Conservation (phyloP, 2,113 vertebrate species). For the Tonatia bakeri region DNA sequence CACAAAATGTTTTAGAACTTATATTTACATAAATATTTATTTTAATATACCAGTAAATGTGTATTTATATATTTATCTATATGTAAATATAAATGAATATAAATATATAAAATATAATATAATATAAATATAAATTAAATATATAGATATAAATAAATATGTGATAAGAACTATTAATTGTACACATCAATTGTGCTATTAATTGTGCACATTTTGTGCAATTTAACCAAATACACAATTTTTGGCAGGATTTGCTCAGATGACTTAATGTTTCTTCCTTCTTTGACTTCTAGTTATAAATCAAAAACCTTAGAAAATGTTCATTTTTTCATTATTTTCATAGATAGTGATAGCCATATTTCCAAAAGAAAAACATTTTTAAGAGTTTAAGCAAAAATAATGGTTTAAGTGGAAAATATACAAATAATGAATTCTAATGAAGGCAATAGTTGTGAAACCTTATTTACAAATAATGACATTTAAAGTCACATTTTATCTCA, state of each 20-base stretch:
- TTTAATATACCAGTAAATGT: too few species aligned
- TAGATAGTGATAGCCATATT: background rate
- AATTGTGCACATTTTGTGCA: background rate
- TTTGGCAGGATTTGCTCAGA: background rate
- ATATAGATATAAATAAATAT: background rate
- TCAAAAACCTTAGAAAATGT: background rate
- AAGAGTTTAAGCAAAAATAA: conserved; percentile 61
- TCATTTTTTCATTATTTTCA: conserved; percentile 27
- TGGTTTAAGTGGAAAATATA: background rate
- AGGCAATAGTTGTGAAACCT: conserved; percentile 48
- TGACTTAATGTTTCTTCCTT: background rate
- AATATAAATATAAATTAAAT: too few species aligned
- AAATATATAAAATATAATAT: too few species aligned
- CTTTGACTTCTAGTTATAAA: background rate
- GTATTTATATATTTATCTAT: too few species aligned
- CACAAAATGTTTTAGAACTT: background rate
- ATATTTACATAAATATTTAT: background rate
- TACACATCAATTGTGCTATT: background rate
- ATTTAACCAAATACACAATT: background rate
- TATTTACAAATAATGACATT: conserved; percentile 62
- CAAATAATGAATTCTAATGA: conserved; percentile 55
- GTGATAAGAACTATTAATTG: background rate
- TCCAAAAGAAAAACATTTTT: conserved; percentile 46
- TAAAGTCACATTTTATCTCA: conserved; percentile 47
- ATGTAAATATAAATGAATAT: too few species aligned